Evolutionary conservation across 1,140 invertebrate genomes (phyloP), one percentile per base, ranked within the genome.

Genomic region (Plodia interpunctella): DNA sequence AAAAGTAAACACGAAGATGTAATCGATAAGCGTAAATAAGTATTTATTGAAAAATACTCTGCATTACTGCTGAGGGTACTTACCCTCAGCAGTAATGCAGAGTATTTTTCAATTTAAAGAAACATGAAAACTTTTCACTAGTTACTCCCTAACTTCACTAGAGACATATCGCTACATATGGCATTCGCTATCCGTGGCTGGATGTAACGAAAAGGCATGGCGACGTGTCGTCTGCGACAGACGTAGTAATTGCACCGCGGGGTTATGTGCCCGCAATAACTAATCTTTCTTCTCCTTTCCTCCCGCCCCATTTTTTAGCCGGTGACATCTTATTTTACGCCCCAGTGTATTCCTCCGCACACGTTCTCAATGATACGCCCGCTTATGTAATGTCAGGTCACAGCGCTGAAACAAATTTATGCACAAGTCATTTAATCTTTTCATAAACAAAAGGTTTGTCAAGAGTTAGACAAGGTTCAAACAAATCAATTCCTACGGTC

Each of bases 291-390:
- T 25, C 21, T 25, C 21, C 21, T 58, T 68, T 63, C 49, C 62
- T 58, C 32, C 21, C 49, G 17, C 58, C 64, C 72, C 70, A 75
- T 75, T 75, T 75, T 71, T 75, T 75, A 75, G 44, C 56, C 56
- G 15, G 58, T 70, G 70, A 72, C 73, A 72, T 65, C 66, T 72
- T 70, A 76, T 76, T 72, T 76, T 67, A 62, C 62, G 62, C 51
- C 55, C 35, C 64, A 51, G 30, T 54, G 63, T 66, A 65, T 65
- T 68, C 66, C 54, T 53, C 32, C 55, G 52, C 63, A 62, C 65
- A 60, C 65, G 65, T 63, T 38, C 53, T 11, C 19, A 55, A 61
- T 63, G 61, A 63, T 32, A 56, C 58, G 49, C 59, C 32, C 56
- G 60, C 56, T 59, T 62, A 61, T 38, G 59, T 66, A 55, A 66